Conservation (phyloP, 2,113 vertebrate species). For the Condylura cristata region DNA sequence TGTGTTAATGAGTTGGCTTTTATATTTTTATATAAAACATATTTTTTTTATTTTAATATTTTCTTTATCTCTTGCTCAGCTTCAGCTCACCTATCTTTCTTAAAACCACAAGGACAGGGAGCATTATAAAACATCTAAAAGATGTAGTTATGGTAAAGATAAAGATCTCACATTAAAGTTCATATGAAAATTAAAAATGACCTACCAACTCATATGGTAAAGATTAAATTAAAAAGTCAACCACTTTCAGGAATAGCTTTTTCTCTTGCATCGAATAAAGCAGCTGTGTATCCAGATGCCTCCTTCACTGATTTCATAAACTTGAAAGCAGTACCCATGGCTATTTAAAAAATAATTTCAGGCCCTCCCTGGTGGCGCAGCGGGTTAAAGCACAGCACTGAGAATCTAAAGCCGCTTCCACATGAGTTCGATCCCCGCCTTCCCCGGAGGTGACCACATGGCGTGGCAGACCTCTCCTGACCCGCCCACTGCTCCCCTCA, state of each 20-base stretch:
- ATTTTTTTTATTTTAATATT: not conserved
- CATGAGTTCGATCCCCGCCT: no score
- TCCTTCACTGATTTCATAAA: not conserved
- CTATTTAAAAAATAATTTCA: not conserved
- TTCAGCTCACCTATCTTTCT: conserved; percentile 8
- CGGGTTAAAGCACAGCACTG: no score
- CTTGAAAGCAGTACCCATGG: not conserved
- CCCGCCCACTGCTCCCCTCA: no score
- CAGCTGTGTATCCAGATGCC: not conserved
- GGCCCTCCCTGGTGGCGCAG: no score
- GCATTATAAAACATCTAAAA: not conserved
- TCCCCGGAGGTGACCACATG: no score
- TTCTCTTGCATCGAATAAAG: not conserved
- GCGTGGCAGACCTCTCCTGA: no score
- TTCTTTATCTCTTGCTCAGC: not conserved
- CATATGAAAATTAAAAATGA: not conserved
- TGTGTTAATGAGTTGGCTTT: not conserved
- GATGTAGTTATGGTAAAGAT: not conserved
- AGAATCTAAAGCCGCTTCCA: no score
- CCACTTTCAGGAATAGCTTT: not conserved
- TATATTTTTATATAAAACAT: not conserved
- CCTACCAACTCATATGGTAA: not conserved
- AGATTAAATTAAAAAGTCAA: not conserved
- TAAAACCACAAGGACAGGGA: not conserved
- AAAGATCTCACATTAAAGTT: not conserved